phyloP scores from a whole-genome alignment of 2,797 vertebrate species.

The Threskiornis aethiopicus region DNA sequence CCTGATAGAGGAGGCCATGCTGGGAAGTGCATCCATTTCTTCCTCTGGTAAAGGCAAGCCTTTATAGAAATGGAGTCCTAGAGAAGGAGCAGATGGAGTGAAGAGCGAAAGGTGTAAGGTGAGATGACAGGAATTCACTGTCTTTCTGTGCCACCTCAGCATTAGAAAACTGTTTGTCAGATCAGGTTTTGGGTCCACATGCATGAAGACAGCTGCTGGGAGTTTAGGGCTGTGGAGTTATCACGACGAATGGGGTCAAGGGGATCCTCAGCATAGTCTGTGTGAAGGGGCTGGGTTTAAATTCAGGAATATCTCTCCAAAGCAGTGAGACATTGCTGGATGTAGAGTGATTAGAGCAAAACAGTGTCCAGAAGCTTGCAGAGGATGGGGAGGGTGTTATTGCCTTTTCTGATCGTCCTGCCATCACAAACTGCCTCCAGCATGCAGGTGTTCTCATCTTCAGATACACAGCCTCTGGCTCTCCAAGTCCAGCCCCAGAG shows the following conservation, averaged over 20 bases:
- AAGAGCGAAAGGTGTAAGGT: neutral
- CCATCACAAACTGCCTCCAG: neutral
- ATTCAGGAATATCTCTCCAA: neutral
- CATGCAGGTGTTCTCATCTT: accelerated
- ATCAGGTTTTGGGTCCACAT: neutral
- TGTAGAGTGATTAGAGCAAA: neutral
- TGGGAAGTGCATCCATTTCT: neutral
- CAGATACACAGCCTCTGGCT: neutral
- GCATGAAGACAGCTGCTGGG: neutral
- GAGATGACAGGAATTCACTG: neutral
- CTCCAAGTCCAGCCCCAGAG: neutral
- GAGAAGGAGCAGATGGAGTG: neutral
- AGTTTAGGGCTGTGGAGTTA: neutral
- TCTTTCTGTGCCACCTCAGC: neutral
- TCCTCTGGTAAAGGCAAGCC: neutral
- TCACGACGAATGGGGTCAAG: neutral
- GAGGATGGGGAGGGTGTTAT: neutral
- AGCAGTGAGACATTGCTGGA: neutral
- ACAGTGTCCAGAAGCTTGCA: neutral
- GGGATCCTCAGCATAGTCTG: neutral
- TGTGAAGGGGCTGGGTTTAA: neutral
- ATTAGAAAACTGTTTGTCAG: no score
- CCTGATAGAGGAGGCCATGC: neutral
- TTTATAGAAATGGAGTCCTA: neutral
- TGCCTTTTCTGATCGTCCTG: neutral